phyloP scores from a whole-genome alignment of 1,140 invertebrate species.

The Ladona fulva region DNA sequence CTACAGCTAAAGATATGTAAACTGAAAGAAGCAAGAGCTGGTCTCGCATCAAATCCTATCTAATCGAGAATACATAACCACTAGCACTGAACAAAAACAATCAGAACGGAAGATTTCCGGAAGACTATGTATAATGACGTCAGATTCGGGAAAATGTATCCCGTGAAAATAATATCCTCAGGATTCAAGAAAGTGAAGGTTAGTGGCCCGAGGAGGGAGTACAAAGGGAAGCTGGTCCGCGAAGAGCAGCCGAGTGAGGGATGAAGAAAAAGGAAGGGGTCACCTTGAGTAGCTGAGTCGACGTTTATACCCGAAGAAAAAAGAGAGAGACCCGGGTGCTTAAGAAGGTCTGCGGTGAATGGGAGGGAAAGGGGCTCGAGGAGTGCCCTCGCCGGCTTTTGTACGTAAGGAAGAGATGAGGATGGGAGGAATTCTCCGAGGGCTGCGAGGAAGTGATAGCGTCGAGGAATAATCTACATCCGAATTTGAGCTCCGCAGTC shows the following conservation, averaged over 20 bases:
- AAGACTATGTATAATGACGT: too few relatives aligned
- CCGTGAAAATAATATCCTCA: neutral
- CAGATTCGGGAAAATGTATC: too few relatives aligned
- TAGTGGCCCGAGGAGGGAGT: neutral
- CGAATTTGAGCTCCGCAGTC: neutral
- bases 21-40: too few relatives aligned
- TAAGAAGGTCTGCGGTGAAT: conserved; percentile 8
- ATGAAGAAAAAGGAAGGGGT: neutral
- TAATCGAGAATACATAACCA: too few relatives aligned
- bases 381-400: neutral
- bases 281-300: conserved; percentile 2
- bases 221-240: neutral
- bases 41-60: too few relatives aligned
- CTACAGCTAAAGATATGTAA: too few relatives aligned
- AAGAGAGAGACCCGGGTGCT: neutral
- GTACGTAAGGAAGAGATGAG: neutral
- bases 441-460: neutral
- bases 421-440: neutral
- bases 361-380: neutral
- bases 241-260: neutral
- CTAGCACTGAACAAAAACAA: too few relatives aligned
- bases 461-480: conserved; percentile 4
- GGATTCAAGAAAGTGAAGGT: neutral
- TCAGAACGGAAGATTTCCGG: too few relatives aligned
- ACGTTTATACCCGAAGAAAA: conserved; percentile 1